Evolutionary conservation across 1,140 invertebrate species (phyloP).

Genomic region (Drosophila ironensis): DNA sequence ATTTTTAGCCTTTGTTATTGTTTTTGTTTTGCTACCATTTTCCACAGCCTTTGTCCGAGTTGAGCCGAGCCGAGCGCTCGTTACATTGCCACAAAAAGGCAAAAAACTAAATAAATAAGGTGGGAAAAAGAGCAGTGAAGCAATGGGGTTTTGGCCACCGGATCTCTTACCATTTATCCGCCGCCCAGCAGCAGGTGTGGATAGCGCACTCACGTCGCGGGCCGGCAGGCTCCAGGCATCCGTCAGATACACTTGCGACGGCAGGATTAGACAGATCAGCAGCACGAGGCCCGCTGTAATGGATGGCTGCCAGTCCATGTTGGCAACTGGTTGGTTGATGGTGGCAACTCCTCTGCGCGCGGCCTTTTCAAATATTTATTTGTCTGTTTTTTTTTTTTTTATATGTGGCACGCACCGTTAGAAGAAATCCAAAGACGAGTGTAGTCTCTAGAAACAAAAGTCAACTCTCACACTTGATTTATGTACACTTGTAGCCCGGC

Average conservation of each 20-base stretch:
- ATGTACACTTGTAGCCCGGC: slow-evolving; percentile 65
- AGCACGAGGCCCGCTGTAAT: slow-evolving; percentile 16
- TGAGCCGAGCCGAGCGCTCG: too few relatives aligned
- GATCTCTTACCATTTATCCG: slow-evolving; percentile 69
- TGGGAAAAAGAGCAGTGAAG: not conserved
- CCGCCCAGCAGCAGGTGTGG: slow-evolving; percentile 32
- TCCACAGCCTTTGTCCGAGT: slow-evolving; percentile 5
- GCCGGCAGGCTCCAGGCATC: slow-evolving; percentile 58
- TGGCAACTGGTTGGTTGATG: slow-evolving; percentile 14
- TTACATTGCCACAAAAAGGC: slow-evolving; percentile 17
- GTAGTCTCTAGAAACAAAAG: slow-evolving; percentile 22
- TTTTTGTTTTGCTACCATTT: slow-evolving; percentile 30
- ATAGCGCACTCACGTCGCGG: slow-evolving; percentile 6
- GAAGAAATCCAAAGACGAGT: slow-evolving; percentile 33
- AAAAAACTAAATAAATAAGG: slow-evolving; percentile 5
- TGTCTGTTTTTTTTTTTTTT: slow-evolving; percentile 3
- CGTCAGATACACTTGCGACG: slow-evolving; percentile 21
- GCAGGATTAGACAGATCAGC: slow-evolving; percentile 44
- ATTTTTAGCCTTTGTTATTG: slow-evolving; percentile 40
- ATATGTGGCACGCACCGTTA: slow-evolving; percentile 37
- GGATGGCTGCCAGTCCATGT: slow-evolving; percentile 60
- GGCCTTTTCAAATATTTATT: not conserved
- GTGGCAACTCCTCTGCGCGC: slow-evolving; percentile 1
- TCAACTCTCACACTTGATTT: slow-evolving; percentile 36
- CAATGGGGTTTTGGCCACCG: too few relatives aligned